phyloP scores from a whole-genome alignment of 2,797 vertebrate genomes.

The Emydoidea blandingii region DNA sequence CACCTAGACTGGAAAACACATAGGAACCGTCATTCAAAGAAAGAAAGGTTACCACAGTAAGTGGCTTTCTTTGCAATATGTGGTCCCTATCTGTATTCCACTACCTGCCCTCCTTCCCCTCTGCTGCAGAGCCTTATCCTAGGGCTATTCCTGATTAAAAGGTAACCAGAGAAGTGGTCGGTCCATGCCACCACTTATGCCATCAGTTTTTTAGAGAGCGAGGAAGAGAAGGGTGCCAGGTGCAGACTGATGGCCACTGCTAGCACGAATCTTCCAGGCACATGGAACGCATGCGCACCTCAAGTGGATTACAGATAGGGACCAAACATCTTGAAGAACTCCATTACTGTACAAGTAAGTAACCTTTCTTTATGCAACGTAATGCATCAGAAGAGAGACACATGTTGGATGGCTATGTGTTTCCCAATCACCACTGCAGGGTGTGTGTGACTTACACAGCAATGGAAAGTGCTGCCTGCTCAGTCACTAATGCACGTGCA shows the following conservation, averaged over 20 bases:
- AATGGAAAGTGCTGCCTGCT: not conserved
- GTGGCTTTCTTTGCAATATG: not conserved
- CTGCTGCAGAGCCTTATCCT: not conserved
- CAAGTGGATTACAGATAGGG: not conserved
- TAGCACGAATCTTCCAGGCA: not conserved
- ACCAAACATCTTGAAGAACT: not conserved
- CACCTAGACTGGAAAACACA: not conserved
- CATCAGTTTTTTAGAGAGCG: not conserved
- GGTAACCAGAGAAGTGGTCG: not conserved
- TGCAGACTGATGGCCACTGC: not conserved
- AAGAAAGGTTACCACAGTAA: not conserved
- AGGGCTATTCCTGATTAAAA: not conserved
- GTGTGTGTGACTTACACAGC: not conserved
- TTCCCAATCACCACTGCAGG: not conserved
- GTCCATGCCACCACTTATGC: not conserved
- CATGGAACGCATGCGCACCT: not conserved
- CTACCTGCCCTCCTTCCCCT: not conserved
- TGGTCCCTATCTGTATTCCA: not conserved
- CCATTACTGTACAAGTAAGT: not conserved
- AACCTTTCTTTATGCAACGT: not conserved
- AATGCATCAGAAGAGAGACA: not conserved
- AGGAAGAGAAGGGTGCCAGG: not conserved
- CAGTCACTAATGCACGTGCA: rapidly evolving
- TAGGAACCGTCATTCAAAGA: not conserved
- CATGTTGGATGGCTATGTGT: not conserved